Evolutionary conservation across 2,888 invertebrate species (phyloP), one percentile per base, ranked within the genome.

Genomic region (Hemaris fuciformis): DNA sequence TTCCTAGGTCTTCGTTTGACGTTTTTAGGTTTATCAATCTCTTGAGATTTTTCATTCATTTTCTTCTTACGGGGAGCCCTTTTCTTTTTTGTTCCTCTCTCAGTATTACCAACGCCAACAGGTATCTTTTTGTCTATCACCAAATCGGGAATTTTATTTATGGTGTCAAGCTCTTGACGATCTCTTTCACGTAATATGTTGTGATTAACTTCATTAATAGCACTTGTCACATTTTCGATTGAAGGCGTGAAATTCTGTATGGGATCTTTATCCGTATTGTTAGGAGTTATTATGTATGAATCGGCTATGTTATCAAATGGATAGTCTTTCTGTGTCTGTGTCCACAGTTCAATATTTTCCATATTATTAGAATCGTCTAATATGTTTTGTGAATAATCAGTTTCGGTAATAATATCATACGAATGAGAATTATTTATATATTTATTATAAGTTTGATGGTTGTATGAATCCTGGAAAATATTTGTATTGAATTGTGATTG

Each of bases 361-460:
- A 57, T 15, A 3, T 46, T 57, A 22, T 64, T 42, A 42, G 48
- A 60, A 59, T 68, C 68, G 13, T 70, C 57, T 20, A 79, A 62
- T 56, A 77, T 72, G 63, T 74, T 81, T 68, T 82, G 84, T 0
- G 85, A 84, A 65, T 56, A 73, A 61, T 66, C 64, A 1, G 18
- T 23, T 42, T 68, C 64, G 10, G 43, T n/a, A 18, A 15, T 31
- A 20, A 27, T 46, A 23, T 46, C 18, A 8, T 53, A 3, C 18
- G 27, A 13, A 69, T 57, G n/a, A 77, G 62, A 53, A 77, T 70
- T 64, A 73, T 80, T 68, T 81, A 27, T 15, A 25, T 15, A 4
- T 18, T 27, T 7, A 10, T 27, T 8, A 53, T 7, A 8, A 10
- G 3, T 27, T 0, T n/a, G 1, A 15, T 48, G 25, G 2, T 6